phyloP scores from a whole-genome alignment of 2,888 invertebrate species.

The Temnothorax ravouxi region DNA sequence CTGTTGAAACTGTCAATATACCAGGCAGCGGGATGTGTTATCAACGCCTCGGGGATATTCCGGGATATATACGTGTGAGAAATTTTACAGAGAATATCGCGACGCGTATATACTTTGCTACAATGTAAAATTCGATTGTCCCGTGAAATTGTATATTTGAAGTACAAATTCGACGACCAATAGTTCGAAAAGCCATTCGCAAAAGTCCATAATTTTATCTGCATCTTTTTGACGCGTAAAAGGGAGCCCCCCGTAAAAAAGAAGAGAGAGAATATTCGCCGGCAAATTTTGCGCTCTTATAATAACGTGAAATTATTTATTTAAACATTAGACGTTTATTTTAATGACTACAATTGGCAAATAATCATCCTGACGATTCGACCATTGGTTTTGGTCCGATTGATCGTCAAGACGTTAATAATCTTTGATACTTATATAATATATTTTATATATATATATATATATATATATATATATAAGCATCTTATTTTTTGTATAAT shows the following conservation, averaged over 20 bases:
- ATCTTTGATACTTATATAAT: too few relatives aligned
- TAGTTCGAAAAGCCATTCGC: constrained; percentile 16
- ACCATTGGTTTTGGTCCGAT: too few relatives aligned
- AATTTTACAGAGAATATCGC: constrained; percentile 35
- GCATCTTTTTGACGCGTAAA: neutral
- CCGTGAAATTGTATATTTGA: constrained; percentile 37
- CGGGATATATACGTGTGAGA: constrained; percentile 47
- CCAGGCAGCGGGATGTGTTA: constrained; percentile 14
- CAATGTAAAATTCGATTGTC: constrained; percentile 27
- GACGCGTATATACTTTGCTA: constrained; percentile 16
- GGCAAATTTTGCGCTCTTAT: neutral
- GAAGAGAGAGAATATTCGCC: neutral
- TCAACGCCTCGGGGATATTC: constrained; percentile 13
- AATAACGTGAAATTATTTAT: constrained; percentile 8
- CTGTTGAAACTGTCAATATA: constrained; percentile 40
- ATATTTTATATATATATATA: too few relatives aligned
- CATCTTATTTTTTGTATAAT: too few relatives aligned
- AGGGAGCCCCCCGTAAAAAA: neutral
- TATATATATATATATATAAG: too few relatives aligned
- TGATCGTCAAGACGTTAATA: too few relatives aligned
- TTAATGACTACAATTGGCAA: too few relatives aligned
- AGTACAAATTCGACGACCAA: constrained; percentile 25
- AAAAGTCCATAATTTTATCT: constrained; percentile 6
- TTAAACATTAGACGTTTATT: neutral
- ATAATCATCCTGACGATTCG: too few relatives aligned